Evolutionary conservation across 1,140 invertebrate genomes (phyloP), one percentile per base, ranked within the genome.

Genomic region (Euura lappo): DNA sequence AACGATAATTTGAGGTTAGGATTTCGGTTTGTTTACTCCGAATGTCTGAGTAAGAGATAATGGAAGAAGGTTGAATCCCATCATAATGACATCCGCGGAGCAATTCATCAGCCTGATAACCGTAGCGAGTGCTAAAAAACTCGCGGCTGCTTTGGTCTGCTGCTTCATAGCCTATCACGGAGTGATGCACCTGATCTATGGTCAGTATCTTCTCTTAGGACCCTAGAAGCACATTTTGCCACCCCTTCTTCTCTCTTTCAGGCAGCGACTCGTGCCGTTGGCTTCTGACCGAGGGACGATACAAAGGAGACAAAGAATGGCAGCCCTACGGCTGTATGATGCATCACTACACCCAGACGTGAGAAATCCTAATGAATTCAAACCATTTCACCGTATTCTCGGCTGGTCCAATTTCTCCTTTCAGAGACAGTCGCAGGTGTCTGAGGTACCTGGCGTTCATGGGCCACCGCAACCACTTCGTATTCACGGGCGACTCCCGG

Each of bases 241-340:
- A 13, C 70, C 67, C 66, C 8, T 72, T 71, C 75, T 64, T 72
- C 68, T 47, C 70, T 47, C n/a, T 70, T 44, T 43, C 77, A 97
- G 96, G 95, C 44, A 93, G 93, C 73, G 96, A 99, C 88, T 98
- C 97, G 1, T 99, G 98, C 85, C 94, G 94, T 74, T 98, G 96
- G 95, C 88, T 99, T 68, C 85, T 99, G 71, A 95, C 95, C 64
- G 96, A 98, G 88, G 98, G 98, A 10, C 90, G 96, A 77, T 98
- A 97, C 79, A 97, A 98, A 88, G 95, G 95, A 71, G 93, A 97
- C 81, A 93, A 96, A 88, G 94, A 96, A 84, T 99, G 97, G 97
- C 97, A 99, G 85, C 97, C 98, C 0, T 98, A 97, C 87, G 97
- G 98, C 1, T 99, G 98, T 85, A 99, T 99, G 97, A 92, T 98